Conservation (phyloP, 2,888 invertebrate genomes). For the Cylindroiulus punctatus region DNA sequence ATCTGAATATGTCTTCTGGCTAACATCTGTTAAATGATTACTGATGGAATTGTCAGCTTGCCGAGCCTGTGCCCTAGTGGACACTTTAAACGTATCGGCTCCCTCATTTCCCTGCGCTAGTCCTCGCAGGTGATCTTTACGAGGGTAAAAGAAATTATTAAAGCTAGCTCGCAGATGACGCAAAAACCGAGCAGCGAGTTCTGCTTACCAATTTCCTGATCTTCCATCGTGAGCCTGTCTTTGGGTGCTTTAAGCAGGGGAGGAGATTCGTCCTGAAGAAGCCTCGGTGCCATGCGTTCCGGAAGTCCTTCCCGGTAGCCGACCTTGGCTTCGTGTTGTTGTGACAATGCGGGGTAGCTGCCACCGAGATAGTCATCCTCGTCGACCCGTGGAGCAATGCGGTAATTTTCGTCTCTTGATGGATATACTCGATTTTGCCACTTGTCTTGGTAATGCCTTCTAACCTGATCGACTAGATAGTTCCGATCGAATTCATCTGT, state of each 20-base stretch:
- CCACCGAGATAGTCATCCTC: not conserved
- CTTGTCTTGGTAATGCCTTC: conserved; percentile 46
- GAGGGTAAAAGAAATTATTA: not conserved
- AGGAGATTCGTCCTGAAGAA: not conserved
- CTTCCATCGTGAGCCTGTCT: conserved; percentile 33
- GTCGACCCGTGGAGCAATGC: not conserved
- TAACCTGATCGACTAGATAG: conserved; percentile 37
- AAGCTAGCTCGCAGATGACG: not conserved
- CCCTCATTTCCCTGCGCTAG: not conserved
- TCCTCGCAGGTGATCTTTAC: conserved; percentile 12
- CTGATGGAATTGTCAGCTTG: not conserved
- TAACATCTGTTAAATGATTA: not conserved
- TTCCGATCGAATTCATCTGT: conserved; percentile 44
- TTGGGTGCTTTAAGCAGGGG: not conserved
- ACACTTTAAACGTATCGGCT: conserved; percentile 44
- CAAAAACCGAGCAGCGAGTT: not conserved
- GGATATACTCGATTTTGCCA: conserved; percentile 26
- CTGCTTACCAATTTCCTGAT: conserved; percentile 35
- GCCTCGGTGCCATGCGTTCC: not conserved
- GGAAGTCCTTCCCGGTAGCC: not conserved
- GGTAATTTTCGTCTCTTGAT: conserved; percentile 44
- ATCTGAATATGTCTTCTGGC: not conserved
- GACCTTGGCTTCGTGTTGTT: not conserved
- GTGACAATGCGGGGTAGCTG: not conserved
- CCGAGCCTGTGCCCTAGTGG: conserved; percentile 40